Conservation (phyloP, 2,113 vertebrate genomes). For the Actinemys pallida region DNA sequence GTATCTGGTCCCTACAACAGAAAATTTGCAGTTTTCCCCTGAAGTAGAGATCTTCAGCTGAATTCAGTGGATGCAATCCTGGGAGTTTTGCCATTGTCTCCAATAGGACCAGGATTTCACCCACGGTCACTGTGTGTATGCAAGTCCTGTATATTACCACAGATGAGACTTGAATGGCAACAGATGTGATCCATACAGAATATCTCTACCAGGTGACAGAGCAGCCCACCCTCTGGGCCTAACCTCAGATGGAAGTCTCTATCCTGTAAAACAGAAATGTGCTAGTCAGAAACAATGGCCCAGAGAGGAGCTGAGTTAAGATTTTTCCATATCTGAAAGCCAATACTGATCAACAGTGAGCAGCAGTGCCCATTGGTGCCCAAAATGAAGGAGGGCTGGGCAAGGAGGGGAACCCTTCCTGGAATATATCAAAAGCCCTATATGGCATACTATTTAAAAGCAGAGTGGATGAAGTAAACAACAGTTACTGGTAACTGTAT, state of each 20-base stretch:
- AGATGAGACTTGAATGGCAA: background rate
- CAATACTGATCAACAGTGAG: slow-evolving; percentile 7
- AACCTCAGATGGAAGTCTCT: background rate
- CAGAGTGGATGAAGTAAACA: slow-evolving; percentile 16
- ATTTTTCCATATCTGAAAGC: slow-evolving; percentile 35
- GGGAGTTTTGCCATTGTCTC: background rate
- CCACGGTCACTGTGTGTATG: background rate
- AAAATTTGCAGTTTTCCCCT: background rate
- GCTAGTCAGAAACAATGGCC: background rate
- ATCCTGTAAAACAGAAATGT: slow-evolving; percentile 5
- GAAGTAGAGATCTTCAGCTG: background rate
- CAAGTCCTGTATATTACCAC: background rate
- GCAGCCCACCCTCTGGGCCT: background rate
- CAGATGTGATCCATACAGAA: background rate
- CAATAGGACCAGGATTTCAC: background rate
- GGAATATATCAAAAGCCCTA: background rate
- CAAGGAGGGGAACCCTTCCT: background rate
- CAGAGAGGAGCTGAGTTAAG: background rate
- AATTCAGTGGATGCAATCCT: background rate
- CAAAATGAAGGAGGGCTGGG: slow-evolving; percentile 10
- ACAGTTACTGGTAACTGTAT: background rate
- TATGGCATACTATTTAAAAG: background rate
- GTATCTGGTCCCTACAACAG: background rate
- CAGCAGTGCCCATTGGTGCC: slow-evolving; percentile 3
- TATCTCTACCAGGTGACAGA: background rate